Evolutionary conservation across 2,888 invertebrate species (phyloP).

Genomic region (Polyommatus iphigenia): DNA sequence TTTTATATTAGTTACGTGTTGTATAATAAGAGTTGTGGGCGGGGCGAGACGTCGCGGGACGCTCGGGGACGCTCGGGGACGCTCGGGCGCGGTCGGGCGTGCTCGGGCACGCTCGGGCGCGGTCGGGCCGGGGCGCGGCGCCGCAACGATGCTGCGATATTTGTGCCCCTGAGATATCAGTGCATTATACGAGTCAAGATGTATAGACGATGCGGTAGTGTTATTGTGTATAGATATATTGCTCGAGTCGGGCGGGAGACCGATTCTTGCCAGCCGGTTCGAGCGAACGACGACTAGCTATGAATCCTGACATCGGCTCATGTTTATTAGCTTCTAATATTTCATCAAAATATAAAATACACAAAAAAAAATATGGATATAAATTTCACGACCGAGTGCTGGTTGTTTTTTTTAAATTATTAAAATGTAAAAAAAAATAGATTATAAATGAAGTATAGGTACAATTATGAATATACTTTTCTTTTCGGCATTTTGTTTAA

Average conservation of each 20-base stretch:
- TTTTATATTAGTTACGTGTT: conserved; percentile 33
- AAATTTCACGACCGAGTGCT: conserved; percentile 80
- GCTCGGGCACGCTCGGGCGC: conserved; percentile 8
- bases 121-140: conserved; percentile 38
- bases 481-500: conserved; percentile 76
- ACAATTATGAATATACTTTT: conserved; percentile 80
- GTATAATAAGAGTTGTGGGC: conserved; percentile 31
- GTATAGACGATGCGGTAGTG: conserved; percentile 72
- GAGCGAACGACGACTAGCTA: conserved; percentile 80
- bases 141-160: conserved; percentile 76
- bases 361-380: conserved; percentile 77
- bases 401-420: conserved; percentile 78
- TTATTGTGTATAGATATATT: conserved; percentile 74
- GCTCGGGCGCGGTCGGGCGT: conserved; percentile 33
- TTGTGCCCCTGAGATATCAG: conserved; percentile 77
- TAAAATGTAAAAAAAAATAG: conserved; percentile 81
- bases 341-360: conserved; percentile 81
- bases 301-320: conserved; percentile 81
- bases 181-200: conserved; percentile 76
- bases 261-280: conserved; percentile 70
- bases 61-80: conserved; percentile 42
- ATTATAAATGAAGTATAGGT: conserved; percentile 80
- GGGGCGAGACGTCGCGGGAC: conserved; percentile 39
- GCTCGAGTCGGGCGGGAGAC: conserved; percentile 69
- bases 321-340: conserved; percentile 81